A percentile compares a stretch with the other conserved stretches of the same genome.
These are phyloP conservation scores for Protobothrops flavoviridis DNA, from an alignment of 2,113 vertebrate genomes.

Conservation along the genomic window DNA sequence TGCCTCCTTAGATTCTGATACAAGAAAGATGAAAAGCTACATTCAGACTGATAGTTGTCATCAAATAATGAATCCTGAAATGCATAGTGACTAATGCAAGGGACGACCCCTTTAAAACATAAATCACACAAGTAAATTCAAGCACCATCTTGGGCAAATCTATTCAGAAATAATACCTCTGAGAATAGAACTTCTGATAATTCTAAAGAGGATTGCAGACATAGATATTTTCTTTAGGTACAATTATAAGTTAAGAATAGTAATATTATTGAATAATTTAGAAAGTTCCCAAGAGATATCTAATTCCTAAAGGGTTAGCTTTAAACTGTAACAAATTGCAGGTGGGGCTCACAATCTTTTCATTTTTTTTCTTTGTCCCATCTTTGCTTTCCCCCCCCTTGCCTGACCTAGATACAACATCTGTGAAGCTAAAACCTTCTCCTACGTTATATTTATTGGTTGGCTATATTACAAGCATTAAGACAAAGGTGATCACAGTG, in stretches of 20 bases:
- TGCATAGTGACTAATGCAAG: neutral
- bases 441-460: neutral
- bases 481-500: neutral
- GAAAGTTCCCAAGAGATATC: neutral
- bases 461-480: neutral
- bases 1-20: slow-evolving; percentile 32
- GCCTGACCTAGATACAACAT: neutral
- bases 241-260: neutral
- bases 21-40: neutral
- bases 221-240: neutral
- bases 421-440: neutral
- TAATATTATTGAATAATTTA: neutral
- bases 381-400: neutral
- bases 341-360: neutral
- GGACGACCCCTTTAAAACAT: neutral
- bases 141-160: neutral
- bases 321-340: neutral
- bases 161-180: neutral
- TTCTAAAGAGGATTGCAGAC: neutral
- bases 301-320: neutral
- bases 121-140: neutral
- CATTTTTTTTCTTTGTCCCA: neutral
- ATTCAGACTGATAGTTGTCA: slow-evolving; percentile 29
- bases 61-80: neutral
- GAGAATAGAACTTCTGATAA: neutral